Base-by-base conservation (phyloP, 2,797 vertebrate species). In the Eurystomus glaucurus region DNA sequence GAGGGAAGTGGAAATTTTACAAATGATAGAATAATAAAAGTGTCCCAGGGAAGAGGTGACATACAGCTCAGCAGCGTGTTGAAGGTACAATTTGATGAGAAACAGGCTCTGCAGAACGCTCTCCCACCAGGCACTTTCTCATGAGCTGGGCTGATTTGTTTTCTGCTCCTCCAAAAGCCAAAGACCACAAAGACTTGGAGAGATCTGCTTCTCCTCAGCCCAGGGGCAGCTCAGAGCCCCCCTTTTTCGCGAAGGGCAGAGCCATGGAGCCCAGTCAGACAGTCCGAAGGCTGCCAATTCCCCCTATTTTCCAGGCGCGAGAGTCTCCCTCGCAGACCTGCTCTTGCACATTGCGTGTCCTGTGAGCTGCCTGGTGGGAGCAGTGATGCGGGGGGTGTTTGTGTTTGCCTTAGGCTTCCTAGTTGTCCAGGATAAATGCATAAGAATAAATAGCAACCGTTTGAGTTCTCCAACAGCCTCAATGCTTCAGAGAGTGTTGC, bases 71-170 rank as follows among this genome's bases (percentile, higher is more conserved):
- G 85, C 90, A 88, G 57, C 31, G 11, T 11, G 48, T 26, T 69
- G 76, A 93, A 96, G 92, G 93, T 88, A 85, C 31, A 31, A 4
- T 57, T 10, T 96, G 94, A 95, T 81, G 83, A 92, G 88, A 95
- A 96, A 84, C 90, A 93, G 93, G 85, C 88, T 65, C 61, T 0
- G 0, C 45, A 33, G 71, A 77, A 45, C 1, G 0, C 60, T 64
- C 51, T 94, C 95, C 92, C 85, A 75, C 61, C 33, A n/a, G 1
- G n/a, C 76, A 16, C 61, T 90, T 91, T 71, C 90, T 91, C 80
- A 72, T 39, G 39, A 70, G 48, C 75, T 66, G 29, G 13, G n/a
- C 55, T 2, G 10, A 64, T 81, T 81, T 92, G 65, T 84, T 93
- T 90, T 72, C 76, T 95, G 54, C 43, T 84, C 61, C 83, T 85